Evolutionary conservation across 2,113 vertebrate genomes (phyloP), one percentile per base, ranked within the genome.

Genomic region (Microcebus tavaratra): DNA sequence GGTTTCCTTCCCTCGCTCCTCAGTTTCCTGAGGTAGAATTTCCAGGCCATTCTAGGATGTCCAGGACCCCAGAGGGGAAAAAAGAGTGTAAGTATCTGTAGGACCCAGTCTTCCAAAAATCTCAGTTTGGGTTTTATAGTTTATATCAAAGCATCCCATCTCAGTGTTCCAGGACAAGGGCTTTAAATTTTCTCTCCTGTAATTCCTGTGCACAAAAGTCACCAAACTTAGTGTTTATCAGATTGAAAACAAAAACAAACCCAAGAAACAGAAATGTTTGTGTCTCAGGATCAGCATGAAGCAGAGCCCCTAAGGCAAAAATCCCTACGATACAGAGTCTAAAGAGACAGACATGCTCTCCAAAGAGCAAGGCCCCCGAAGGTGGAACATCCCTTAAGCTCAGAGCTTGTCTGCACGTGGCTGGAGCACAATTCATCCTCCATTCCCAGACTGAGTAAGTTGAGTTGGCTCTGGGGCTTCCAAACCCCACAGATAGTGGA

Each of bases 1-100:
- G 17, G 1, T 15, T 70, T 18, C 20, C 63, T 70, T 25, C 23
- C 12, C 27, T 80, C 18, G 17, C 3, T 12, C 39, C 2, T 20
- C 20, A 45, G 34, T 48, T 53, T 72, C 39, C 55, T n/a, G 14
- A 15, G 12, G 55, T 67, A 20, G 76, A 59, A 42, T 61, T 55
- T 45, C 31, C 67, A 72, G 86, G 42, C 3, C 29, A 2, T 68
- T 48, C 61, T 31, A 70, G 23, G 15, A 21, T 12, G 14, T 48
- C 20, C 18, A 31, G 31, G 39, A 9, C 6, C 3, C 20, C 8
- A 14, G n/a, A 70, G 4, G 8, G 12, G 31, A 78, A 12, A 39
- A 1, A 11, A 1, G 0, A 12, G 15, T 31, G 1, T 34, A 48
- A 34, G 3, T 17, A 14, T 14, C 73, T 18, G 6, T 2, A 18